Evolutionary conservation across 1,140 invertebrate species (phyloP).

Genomic region (Brachionus rotundiformis): DNA sequence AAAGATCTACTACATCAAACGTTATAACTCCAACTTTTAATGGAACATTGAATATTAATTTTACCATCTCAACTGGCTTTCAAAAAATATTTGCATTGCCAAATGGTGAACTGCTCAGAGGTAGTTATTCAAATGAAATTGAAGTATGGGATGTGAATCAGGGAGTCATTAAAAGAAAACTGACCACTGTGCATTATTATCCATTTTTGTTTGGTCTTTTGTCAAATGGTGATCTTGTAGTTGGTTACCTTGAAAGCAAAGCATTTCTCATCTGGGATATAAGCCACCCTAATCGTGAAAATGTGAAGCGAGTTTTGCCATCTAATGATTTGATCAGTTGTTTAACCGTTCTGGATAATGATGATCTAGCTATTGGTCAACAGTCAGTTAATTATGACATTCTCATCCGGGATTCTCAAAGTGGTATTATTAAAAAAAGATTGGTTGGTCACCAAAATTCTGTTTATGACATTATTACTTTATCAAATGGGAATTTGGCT

Average conservation of each 20-base stretch:
- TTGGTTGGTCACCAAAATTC: background rate
- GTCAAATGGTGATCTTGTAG: constrained; percentile 2
- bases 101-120: background rate
- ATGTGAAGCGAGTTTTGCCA: background rate
- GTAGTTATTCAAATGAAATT: background rate
- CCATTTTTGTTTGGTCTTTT: background rate
- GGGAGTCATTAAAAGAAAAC: background rate
- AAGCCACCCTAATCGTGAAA: background rate
- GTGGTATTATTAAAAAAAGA: background rate
- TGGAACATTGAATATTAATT: background rate
- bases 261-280: background rate
- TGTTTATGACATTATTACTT: background rate
- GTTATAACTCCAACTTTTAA: background rate
- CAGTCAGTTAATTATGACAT: background rate
- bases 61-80: background rate
- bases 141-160: background rate
- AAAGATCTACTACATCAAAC: background rate
- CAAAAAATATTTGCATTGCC: background rate
- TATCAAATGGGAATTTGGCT: constrained; percentile 4
- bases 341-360: background rate
- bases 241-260: background rate
- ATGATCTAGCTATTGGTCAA: constrained; percentile 5
- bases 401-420: background rate
- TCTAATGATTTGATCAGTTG: background rate
- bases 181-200: background rate